Evolutionary conservation across 2,113 vertebrate genomes (phyloP).

Genomic region (Crypturellus undulatus): DNA sequence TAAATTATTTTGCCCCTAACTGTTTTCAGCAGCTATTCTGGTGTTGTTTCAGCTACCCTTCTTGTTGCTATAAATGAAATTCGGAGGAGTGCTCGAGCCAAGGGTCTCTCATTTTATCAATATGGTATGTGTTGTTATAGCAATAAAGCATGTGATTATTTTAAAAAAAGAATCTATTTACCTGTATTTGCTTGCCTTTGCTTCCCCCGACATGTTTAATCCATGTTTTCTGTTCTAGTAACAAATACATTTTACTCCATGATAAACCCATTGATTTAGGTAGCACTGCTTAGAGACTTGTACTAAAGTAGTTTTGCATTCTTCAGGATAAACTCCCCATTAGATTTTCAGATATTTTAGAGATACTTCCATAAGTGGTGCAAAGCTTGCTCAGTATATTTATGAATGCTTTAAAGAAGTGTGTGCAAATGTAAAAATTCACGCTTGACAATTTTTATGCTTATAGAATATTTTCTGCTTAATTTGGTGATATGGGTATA

Average conservation of each 20-base stretch:
- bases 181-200: background rate
- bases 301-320: background rate
- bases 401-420: background rate
- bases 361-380: background rate
- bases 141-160: slow-evolving; percentile 83
- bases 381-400: background rate
- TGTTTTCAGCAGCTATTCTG: slow-evolving; percentile 6
- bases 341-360: background rate
- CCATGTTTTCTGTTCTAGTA: background rate
- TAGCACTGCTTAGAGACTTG: background rate
- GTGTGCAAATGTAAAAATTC: background rate
- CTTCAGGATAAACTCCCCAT: background rate
- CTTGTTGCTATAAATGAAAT: slow-evolving; percentile 97
- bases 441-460: background rate
- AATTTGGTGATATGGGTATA: background rate
- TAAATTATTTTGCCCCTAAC: background rate
- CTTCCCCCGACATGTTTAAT: background rate
- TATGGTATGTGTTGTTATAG: slow-evolving; percentile 86
- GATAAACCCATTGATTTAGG: slow-evolving; percentile 18
- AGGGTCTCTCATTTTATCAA: slow-evolving; percentile 91
- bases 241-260: background rate
- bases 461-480: background rate
- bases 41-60: slow-evolving; percentile 88
- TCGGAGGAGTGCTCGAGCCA: slow-evolving; percentile 87
- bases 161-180: background rate